Evolutionary conservation across 2,113 vertebrate genomes (phyloP).

Genomic region (Panurus biarmicus): DNA sequence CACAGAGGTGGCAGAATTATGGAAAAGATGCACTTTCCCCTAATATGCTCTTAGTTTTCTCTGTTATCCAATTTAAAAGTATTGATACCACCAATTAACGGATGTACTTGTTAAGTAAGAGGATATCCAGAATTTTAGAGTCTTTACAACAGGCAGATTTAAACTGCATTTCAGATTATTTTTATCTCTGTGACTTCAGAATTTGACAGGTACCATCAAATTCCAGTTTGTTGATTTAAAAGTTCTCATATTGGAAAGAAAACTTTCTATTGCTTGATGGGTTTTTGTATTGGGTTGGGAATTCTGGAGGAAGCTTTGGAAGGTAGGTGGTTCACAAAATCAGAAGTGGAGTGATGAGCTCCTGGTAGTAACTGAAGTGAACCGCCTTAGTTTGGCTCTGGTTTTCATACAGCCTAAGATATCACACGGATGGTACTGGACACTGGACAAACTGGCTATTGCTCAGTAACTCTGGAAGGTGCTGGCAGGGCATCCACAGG

Average conservation of each 20-base stretch:
- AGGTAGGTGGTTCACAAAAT: not conserved
- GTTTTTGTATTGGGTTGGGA: not conserved
- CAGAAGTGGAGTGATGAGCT: slow-evolving; percentile 42
- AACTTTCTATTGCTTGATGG: not conserved
- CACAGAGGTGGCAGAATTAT: not conserved
- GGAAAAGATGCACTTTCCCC: not conserved
- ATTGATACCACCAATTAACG: not conserved
- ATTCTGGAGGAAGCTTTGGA: slow-evolving; percentile 9
- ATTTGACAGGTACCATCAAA: not conserved
- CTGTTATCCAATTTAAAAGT: not conserved
- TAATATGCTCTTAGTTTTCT: not conserved
- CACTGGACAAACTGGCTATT: slow-evolving; percentile 53
- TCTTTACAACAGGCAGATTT: not conserved
- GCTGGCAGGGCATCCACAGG: slow-evolving; percentile 54
- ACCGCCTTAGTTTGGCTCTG: slow-evolving; percentile 43
- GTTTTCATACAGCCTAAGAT: slow-evolving; percentile 32
- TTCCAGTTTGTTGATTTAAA: not conserved
- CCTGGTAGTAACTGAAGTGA: slow-evolving; percentile 30
- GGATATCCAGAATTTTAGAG: not conserved
- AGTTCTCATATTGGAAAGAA: not conserved
- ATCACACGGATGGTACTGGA: slow-evolving; percentile 66
- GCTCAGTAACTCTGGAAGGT: slow-evolving; percentile 54
- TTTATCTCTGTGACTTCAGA: not conserved
- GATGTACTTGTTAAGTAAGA: not conserved
- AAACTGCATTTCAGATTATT: not conserved